These are phyloP conservation scores for Pangasius sanitwongsei DNA, from an alignment of 2,797 vertebrate genomes.

Conservation along the genomic window DNA sequence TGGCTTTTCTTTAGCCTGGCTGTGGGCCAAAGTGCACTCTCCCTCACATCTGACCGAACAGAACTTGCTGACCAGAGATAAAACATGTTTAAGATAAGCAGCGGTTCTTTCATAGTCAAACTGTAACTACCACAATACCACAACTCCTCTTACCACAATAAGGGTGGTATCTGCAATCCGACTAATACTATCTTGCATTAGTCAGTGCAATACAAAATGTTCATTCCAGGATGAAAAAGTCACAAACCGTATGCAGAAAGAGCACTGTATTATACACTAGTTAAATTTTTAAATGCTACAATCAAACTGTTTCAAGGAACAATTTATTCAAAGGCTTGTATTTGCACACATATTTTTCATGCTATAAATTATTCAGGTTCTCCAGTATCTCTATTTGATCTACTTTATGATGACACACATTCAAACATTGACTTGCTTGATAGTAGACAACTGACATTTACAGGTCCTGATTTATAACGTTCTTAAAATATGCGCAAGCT, in stretches of 20 bases:
- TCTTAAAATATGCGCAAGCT: not conserved
- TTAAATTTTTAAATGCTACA: not conserved
- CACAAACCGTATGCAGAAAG: not conserved
- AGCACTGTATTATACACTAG: not conserved
- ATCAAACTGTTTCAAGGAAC: not conserved
- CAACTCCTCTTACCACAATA: not conserved
- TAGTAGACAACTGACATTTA: not conserved
- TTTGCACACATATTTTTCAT: not conserved
- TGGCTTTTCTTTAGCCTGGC: constrained; percentile 49
- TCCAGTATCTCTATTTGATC: not conserved
- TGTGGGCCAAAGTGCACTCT: constrained; percentile 21
- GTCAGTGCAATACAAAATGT: not conserved
- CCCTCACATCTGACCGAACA: not conserved
- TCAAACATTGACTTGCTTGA: not conserved
- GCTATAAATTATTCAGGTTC: not conserved
- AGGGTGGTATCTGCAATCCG: not conserved
- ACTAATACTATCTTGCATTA: too few relatives aligned
- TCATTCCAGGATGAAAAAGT: not conserved
- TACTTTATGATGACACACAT: not conserved
- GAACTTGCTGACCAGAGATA: constrained; percentile 23
- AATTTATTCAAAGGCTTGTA: not conserved
- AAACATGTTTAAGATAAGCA: constrained; percentile 21
- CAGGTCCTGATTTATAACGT: not conserved
- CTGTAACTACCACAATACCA: constrained; percentile 6
- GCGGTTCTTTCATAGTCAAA: constrained; percentile 16